Conservation (phyloP, 2,888 invertebrate species). For the Congeria kusceri region DNA sequence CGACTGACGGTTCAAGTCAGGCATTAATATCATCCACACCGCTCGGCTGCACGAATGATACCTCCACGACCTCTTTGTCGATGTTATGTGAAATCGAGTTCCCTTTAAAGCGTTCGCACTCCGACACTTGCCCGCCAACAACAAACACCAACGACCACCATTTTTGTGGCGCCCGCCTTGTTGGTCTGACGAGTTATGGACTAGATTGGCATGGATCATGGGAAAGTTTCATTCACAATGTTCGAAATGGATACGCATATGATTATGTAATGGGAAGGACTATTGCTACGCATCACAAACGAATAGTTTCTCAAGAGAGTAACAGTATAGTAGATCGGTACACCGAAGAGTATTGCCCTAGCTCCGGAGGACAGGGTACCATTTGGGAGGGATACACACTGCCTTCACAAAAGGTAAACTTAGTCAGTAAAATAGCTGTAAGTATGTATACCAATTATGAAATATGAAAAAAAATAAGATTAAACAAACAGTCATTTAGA, state of each 20-base stretch:
- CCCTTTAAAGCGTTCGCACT: no score
- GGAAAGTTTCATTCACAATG: neutral
- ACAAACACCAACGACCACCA: neutral
- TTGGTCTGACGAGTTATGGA: neutral
- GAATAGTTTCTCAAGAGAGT: neutral
- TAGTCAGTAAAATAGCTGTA: neutral
- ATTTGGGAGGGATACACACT: neutral
- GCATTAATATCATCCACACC: no score
- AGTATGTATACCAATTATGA: no score
- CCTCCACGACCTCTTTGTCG: no score
- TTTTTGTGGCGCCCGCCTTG: neutral
- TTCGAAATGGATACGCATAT: neutral
- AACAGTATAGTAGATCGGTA: neutral
- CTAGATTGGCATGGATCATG: neutral
- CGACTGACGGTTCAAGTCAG: no score
- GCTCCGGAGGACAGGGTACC: neutral
- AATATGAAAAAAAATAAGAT: no score
- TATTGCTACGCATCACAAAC: neutral
- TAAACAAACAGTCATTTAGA: no score
- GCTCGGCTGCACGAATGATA: no score
- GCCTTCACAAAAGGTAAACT: neutral
- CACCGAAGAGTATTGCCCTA: neutral
- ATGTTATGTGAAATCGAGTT: no score
- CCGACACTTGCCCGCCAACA: no score
- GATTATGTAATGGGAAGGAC: neutral